A percentile compares a stretch with the other conserved stretches of the same genome.
Evolutionary conservation across 2,113 vertebrate species (phyloP).

Genomic region (Myxocyprinus asiaticus): DNA sequence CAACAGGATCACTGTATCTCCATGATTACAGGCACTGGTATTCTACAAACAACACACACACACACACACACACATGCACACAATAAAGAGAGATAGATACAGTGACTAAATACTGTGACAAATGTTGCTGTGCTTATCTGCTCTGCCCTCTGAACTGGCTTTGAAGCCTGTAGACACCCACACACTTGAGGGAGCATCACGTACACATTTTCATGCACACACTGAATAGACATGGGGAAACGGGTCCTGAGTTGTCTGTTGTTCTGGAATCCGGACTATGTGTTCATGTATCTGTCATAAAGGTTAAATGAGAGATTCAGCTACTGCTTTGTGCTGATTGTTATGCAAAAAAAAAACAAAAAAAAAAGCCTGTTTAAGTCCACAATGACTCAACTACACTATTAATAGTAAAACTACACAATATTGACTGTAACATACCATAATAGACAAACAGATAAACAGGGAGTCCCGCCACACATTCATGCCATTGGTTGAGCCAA

Average conservation of each 20-base stretch:
- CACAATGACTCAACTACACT: too few species aligned
- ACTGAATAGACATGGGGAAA: neutral
- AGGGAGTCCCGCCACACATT: too few species aligned
- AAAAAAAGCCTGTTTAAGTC: too few species aligned
- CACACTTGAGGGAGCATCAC: constrained; percentile 32
- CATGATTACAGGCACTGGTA: constrained; percentile 52
- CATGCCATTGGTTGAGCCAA: too few species aligned
- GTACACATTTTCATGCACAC: constrained; percentile 38
- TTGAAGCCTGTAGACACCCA: constrained; percentile 37
- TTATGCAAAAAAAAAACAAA: too few species aligned
- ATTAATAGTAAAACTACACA: too few species aligned
- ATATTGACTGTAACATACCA: too few species aligned
- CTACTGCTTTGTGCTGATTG: too few species aligned
- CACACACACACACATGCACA: neutral
- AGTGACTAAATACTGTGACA: constrained; percentile 54
- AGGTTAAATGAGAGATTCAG: too few species aligned
- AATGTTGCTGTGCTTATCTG: constrained; percentile 60
- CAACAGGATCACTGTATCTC: constrained; percentile 41
- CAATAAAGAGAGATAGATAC: neutral
- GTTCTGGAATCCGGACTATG: neutral
- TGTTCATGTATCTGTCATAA: neutral
- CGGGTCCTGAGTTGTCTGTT: neutral
- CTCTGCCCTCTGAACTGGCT: constrained; percentile 50
- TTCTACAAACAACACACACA: constrained; percentile 18
- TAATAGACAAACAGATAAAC: too few species aligned